phyloP scores from a whole-genome alignment of 2,797 vertebrate genomes.

The Scolopax rusticola region DNA sequence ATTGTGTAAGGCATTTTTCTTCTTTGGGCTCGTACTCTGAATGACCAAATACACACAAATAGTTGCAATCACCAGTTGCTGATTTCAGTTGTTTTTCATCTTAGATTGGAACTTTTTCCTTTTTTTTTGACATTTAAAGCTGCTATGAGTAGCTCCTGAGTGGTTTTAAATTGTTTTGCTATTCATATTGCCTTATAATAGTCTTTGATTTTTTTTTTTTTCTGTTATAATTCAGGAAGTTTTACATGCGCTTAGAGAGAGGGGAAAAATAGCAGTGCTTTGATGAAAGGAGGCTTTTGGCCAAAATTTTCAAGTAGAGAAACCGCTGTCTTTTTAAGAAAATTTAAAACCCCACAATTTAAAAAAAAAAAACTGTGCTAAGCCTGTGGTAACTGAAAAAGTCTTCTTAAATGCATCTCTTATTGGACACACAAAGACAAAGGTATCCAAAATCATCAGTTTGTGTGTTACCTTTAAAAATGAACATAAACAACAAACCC shows the following conservation, averaged over 20 bases:
- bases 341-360: not conserved
- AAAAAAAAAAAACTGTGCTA: rapidly evolving
- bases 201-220: not conserved
- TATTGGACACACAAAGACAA: not conserved
- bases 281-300: not conserved
- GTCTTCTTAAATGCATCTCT: not conserved
- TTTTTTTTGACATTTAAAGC: not conserved
- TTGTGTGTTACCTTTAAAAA: not conserved
- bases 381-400: not conserved
- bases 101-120: not conserved
- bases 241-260: not conserved
- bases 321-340: not conserved
- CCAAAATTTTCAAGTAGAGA: not conserved
- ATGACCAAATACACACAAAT: conserved; percentile 11
- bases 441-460: not conserved
- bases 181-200: not conserved
- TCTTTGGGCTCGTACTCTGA: not conserved
- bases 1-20: not conserved
- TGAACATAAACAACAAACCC: not conserved
- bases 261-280: not conserved
- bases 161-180: not conserved
- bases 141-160: not conserved
- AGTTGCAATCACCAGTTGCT: conserved; percentile 34
- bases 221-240: not conserved
- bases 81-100: conserved; percentile 32